Conservation (phyloP, 2,797 vertebrate species). For the Harpia harpyja region DNA sequence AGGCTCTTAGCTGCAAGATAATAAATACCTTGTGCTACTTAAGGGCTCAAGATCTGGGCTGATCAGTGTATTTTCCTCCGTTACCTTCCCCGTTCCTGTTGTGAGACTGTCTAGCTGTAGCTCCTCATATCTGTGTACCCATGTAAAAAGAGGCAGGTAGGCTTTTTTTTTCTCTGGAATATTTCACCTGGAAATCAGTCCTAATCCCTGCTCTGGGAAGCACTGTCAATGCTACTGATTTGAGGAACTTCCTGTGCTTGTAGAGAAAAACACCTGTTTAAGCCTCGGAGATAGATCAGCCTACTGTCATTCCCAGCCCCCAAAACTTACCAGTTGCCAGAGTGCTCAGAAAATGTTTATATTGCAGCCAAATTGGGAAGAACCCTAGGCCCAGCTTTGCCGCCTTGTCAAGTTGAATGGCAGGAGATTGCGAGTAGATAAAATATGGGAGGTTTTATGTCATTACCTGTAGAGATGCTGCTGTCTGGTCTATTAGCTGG, state of each 20-base stretch:
- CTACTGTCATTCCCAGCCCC: neutral
- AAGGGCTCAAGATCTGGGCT: neutral
- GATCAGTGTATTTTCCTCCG: neutral
- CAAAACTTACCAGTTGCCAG: neutral
- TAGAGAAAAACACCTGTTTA: neutral
- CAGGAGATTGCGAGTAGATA: neutral
- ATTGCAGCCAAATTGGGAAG: neutral
- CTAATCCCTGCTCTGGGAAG: neutral
- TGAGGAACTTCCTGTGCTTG: neutral
- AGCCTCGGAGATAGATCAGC: neutral
- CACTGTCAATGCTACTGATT: neutral
- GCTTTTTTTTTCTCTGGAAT: neutral
- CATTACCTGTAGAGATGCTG: neutral
- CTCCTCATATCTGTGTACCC: neutral
- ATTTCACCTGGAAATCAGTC: neutral
- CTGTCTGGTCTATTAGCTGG: neutral
- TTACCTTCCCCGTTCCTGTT: neutral
- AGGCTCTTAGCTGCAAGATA: conserved; percentile 14
- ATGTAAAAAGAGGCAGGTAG: neutral
- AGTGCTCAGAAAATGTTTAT: neutral
- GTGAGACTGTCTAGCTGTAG: neutral
- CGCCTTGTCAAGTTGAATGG: neutral
- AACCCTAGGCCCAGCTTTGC: neutral
- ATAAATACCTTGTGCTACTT: neutral
- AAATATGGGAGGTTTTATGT: neutral